Evolutionary conservation across 2,888 invertebrate genomes (phyloP).

Genomic region (Megalurothrips usitatus): DNA sequence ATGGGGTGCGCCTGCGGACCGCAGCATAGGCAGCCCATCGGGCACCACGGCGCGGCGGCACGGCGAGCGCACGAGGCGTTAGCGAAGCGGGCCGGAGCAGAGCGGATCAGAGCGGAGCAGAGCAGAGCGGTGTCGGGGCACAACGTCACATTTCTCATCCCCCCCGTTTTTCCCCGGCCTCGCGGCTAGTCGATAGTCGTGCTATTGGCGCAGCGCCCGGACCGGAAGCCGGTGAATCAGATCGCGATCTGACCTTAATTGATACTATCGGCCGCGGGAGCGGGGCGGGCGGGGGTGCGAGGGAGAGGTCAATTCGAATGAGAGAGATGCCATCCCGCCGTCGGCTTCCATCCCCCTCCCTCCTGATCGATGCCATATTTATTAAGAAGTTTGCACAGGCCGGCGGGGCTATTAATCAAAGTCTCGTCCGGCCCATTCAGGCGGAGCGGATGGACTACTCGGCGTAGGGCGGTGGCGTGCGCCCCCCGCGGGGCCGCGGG

Average conservation of each 20-base stretch:
- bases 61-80: neutral
- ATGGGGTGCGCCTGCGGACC: neutral
- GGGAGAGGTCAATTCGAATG: neutral
- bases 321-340: too few relatives aligned
- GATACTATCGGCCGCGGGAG: neutral
- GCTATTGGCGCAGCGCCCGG: too few relatives aligned
- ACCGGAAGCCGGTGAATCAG: neutral
- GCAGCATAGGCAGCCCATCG: neutral
- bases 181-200: too few relatives aligned
- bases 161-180: too few relatives aligned
- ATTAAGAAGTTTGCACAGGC: slow-evolving; percentile 15
- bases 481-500: neutral
- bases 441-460: neutral
- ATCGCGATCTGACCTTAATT: neutral
- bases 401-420: slow-evolving; percentile 12
- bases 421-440: slow-evolving; percentile 9
- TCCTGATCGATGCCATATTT: slow-evolving; percentile 14
- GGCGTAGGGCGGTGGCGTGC: neutral
- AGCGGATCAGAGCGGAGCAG: neutral
- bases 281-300: neutral
- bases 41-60: neutral
- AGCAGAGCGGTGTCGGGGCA: neutral
- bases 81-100: neutral
- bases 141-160: too few relatives aligned
- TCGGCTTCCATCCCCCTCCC: too few relatives aligned